Base-by-base conservation (phyloP, 2,888 invertebrate genomes). In the Eutolmus rufibarbis region DNA sequence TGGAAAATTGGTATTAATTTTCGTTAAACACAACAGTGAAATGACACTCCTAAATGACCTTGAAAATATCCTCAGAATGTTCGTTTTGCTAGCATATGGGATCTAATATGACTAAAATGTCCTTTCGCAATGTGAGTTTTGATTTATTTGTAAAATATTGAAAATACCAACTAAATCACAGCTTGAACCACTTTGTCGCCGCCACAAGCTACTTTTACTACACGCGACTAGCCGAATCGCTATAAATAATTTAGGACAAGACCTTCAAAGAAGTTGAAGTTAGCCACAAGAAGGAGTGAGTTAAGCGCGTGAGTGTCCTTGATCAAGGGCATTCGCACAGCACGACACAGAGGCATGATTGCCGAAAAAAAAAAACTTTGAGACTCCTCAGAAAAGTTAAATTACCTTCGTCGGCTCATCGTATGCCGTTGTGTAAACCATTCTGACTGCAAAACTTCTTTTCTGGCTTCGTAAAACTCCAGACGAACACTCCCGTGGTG, bases 351-450 rank as follows among this genome's bases (percentile, higher is more conserved):
- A 66, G 28, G 23, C 66, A 66, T 66, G 66, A 66, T 28, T 66
- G 23, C 66, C 66, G 56, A 56, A 56, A 19, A 56, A 56, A 57
- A 28, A 66, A 51, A 7, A 19, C 51, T 5, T 51, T 8, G 7
- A 51, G 51, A 19, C 5, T 51, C 51, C 51, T 51, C 19, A 14
- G 16, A n/a, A 31, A n/a, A 12, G 4, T 37, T 37, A 34, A 76
- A 37, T 76, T 37, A 76, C 76, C 79, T 28, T 79, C 79, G 34
- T 79, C 2, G 51, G 79, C 16, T 79, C 79, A 16, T 79, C 79
- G 51, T 79, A 79, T 4, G 79, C 79, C 14, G 79, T 79, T 28
- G 51, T 79, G 51, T 51, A 79, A 28, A 79, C 79, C 79, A 79
- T 79, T 79, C 51, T 51, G 51, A 12, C 1, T 31, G 23, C 14